Base-by-base conservation (phyloP, 1,140 invertebrate species). In the Zaprionus nigranus region DNA sequence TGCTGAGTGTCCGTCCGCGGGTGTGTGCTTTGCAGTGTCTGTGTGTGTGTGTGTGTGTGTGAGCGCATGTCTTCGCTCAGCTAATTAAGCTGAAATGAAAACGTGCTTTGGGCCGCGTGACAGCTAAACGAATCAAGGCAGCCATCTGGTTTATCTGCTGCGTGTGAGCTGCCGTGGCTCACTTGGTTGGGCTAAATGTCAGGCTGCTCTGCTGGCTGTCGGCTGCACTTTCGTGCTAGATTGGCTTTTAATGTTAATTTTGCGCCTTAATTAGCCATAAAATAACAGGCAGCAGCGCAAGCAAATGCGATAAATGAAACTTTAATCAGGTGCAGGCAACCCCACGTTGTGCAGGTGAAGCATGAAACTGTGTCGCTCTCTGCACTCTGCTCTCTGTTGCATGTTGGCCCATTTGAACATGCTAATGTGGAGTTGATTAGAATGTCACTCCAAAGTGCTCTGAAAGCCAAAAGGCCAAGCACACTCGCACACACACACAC, bases 201-300 rank as follows among this genome's bases (percentile, higher is more conserved):
- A 80, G 40, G 46, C 62, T 51, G 46, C 46, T 57, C 15, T 26
- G 61, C 54, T 57, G 28, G 22, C 20, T 54, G 46, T 12, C 46
- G 34, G 28, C 61, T 60, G 40, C 72, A 74, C 68, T 87, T 75
- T 85, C 73, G 83, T 87, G 83, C 80, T 54, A 84, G 71, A 88
- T 90, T 88, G 81, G 38, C 75, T 79, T 85, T 90, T 88, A 88
- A 88, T 81, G 78, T 85, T 90, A 88, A 88, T 88, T 88, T 88
- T 71, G 78, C 67, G 78, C 81, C 78, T 82, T 90, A 90, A 88
- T 88, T 90, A 88, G 85, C 85, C 85, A 76, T 90, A 81, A 88
- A 88, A 81, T 90, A 75, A 34, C 49, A 66, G 43, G 22, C 62
- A 61, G 38, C 56, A 56, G 13, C 9, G 46, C 26, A 17, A 24